A percentile compares a stretch with the other conserved stretches of the same genome.
phyloP scores from a whole-genome alignment of 1,140 invertebrate genomes.

The Drosophila lacteicornis region DNA sequence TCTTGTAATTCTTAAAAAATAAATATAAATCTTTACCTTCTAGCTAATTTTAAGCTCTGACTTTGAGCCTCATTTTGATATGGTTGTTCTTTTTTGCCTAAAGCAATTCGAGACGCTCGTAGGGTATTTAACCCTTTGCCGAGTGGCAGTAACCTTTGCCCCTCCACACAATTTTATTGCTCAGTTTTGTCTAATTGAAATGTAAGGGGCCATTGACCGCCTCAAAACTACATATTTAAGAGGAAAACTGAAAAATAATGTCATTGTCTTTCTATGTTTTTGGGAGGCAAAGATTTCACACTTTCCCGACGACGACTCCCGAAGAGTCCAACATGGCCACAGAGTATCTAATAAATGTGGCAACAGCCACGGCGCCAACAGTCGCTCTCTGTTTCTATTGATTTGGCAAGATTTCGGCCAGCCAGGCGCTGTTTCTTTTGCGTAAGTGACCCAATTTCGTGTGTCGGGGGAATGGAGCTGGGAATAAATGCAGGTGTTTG shows the following conservation, averaged over 20 bases:
- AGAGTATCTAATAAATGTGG: slow-evolving; percentile 64
- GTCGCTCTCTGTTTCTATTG: slow-evolving; percentile 37
- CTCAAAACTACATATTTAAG: not conserved
- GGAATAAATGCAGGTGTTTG: slow-evolving; percentile 2
- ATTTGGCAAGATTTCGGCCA: slow-evolving; percentile 67
- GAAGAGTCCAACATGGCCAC: slow-evolving; percentile 48
- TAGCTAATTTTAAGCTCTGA: not conserved
- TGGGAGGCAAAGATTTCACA: slow-evolving; percentile 30
- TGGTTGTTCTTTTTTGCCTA: not conserved
- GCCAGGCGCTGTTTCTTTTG: slow-evolving; percentile 38
- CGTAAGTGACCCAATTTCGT: slow-evolving; percentile 58
- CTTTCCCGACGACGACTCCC: slow-evolving; percentile 21
- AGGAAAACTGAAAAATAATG: slow-evolving; percentile 12
- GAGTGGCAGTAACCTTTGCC: not conserved
- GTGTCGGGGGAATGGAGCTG: slow-evolving; percentile 1
- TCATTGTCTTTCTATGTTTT: slow-evolving; percentile 35
- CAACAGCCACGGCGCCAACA: slow-evolving; percentile 38
- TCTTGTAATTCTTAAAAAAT: not conserved
- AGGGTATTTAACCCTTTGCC: slow-evolving; percentile 16
- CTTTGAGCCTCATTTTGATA: not conserved
- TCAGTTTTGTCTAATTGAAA: slow-evolving; percentile 27
- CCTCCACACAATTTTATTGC: slow-evolving; percentile 7
- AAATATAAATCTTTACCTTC: not conserved
- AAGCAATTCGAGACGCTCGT: not conserved
- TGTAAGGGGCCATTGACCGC: slow-evolving; percentile 27